These are phyloP conservation scores for Nyctibius grandis DNA, from an alignment of 2,797 vertebrate species.

Conservation along the genomic window DNA sequence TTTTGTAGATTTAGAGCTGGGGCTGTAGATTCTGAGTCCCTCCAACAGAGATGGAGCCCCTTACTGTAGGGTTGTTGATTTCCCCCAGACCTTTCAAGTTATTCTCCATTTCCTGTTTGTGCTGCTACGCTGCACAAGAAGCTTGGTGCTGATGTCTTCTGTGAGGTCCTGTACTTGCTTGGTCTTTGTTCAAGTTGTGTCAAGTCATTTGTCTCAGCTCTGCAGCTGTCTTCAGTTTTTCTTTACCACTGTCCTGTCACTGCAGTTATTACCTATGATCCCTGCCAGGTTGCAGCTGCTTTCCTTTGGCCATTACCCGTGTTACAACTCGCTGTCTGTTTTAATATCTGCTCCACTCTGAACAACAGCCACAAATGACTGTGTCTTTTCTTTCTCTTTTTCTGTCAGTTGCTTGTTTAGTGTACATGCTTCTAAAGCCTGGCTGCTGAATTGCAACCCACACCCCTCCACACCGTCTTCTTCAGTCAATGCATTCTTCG, in stretches of 20 bases:
- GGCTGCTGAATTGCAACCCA: background rate
- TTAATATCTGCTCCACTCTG: background rate
- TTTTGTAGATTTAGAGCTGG: background rate
- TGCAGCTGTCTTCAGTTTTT: background rate
- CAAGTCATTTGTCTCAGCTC: background rate
- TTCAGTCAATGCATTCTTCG: background rate
- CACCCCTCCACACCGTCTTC: background rate
- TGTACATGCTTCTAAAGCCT: background rate
- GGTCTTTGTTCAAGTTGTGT: background rate
- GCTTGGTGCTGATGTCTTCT: background rate
- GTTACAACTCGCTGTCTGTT: background rate
- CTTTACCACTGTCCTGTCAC: background rate
- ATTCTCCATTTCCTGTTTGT: accelerated
- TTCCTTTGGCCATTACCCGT: background rate
- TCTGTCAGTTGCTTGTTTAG: background rate
- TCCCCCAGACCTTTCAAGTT: background rate
- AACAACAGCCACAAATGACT: background rate
- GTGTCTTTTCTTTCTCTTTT: background rate
- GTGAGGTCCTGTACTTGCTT: background rate
- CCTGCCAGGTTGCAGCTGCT: background rate
- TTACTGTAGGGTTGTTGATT: background rate
- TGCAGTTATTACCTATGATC: background rate
- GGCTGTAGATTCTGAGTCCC: background rate
- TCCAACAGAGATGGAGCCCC: background rate
- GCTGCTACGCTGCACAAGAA: background rate